Conservation (phyloP, 2,113 vertebrate genomes). For the Rhea pennata region DNA sequence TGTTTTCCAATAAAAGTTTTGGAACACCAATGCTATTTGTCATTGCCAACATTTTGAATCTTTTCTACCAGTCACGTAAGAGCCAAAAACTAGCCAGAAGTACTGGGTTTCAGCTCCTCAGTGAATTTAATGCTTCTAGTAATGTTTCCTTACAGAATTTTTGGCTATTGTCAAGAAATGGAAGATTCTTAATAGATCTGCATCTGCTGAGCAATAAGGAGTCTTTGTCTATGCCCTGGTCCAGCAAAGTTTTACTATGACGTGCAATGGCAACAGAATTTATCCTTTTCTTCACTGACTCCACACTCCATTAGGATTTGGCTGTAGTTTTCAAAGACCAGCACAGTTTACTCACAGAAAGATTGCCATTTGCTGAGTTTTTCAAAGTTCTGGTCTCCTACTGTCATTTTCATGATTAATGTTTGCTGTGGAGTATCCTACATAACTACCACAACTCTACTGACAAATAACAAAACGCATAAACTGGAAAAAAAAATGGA, state of each 20-base stretch:
- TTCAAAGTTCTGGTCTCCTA: not conserved
- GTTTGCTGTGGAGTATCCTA: not conserved
- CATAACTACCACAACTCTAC: not conserved
- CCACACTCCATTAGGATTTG: not conserved
- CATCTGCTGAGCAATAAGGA: not conserved
- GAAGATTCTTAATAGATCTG: not conserved
- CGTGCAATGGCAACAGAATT: not conserved
- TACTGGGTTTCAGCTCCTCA: not conserved
- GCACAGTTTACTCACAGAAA: accelerated
- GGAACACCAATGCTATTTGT: not conserved
- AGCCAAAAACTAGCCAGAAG: not conserved
- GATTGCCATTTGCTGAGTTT: not conserved
- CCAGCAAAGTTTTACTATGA: not conserved
- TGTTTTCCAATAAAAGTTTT: not conserved
- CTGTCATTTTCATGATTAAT: not conserved
- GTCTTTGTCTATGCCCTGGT: not conserved
- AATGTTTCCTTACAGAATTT: not conserved
- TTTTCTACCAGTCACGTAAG: not conserved
- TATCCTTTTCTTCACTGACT: not conserved
- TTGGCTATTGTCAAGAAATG: not conserved
- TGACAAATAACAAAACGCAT: not conserved
- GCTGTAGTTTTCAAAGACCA: not conserved
- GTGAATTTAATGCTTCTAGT: not conserved
- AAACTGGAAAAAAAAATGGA: not conserved
- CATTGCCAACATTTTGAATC: not conserved